Evolutionary conservation across 2,113 vertebrate genomes (phyloP).

Genomic region (Carollia perspicillata): DNA sequence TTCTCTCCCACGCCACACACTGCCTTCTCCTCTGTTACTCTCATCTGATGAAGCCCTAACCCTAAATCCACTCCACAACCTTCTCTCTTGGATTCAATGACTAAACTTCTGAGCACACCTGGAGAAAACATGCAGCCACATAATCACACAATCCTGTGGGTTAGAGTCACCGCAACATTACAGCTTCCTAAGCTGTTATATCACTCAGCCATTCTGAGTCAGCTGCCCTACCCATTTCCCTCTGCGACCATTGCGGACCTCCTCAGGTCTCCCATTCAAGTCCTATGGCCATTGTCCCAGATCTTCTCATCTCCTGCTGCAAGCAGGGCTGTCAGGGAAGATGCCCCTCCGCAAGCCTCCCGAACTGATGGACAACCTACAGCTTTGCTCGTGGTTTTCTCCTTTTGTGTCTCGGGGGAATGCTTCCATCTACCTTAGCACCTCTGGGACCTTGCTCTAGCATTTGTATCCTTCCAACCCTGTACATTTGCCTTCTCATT

Average conservation of each 20-base stretch:
- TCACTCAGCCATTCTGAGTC: background rate
- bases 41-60: background rate
- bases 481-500: background rate
- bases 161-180: background rate
- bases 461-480: background rate
- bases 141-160: background rate
- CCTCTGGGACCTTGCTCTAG: background rate
- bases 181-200: background rate
- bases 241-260: background rate
- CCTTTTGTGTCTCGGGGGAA: background rate
- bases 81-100: background rate
- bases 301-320: background rate
- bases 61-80: background rate
- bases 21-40: background rate
- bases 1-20: background rate
- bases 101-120: background rate
- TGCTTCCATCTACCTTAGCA: background rate
- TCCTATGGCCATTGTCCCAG: background rate
- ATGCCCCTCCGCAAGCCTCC: background rate
- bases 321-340: rapidly evolving
- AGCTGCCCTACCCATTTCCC: background rate
- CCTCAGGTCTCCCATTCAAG: background rate
- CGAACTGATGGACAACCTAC: too few relatives aligned
- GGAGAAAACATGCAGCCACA: background rate
- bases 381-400: background rate